Evolutionary conservation across 2,113 vertebrate genomes (phyloP), one percentile per base, ranked within the genome.

Genomic region (Dipodomys ordii): DNA sequence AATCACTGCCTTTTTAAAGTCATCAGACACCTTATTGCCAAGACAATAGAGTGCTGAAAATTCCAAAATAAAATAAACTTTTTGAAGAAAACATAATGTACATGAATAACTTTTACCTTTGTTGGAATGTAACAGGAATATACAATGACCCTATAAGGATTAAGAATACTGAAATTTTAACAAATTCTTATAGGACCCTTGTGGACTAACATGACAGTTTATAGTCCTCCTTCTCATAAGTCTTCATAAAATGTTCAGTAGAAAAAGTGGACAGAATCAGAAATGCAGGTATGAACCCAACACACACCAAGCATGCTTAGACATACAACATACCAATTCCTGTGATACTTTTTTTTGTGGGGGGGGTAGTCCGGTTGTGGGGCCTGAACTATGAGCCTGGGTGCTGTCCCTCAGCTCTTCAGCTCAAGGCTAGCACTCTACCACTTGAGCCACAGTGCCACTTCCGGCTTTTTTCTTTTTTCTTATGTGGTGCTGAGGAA

Each of bases 141-240:
- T 12, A 11, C 49, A 10, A 20, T 23, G 4, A 6, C 13, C 64
- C 83, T 76, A 39, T 72, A 92, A 71, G 3, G 8, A 62, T 64
- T 90, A 87, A 87, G 4, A 81, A 73, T 78, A 67, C 0, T 44
- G 53, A 87, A 92, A 92, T 83, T 71, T 44, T 65, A 60, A 44
- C 18, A 64, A 83, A 79, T 86, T 68, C 8, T 83, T 86, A 44
- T 30, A 67, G 11, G 53, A 7, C 15, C 60, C 32, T 23, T 18
- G 0, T 28, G 46, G 28, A 39, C 18, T 32, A 39, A 9, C 13
- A 1, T 46, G 46, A 49, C 3, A 7, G 27, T 65, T 85, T 23
- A 69, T 49, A 74, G 74, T 67, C 11, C 15, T 60, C 49, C 20
- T 92, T 65, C 35, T 18, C 28, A 67, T 25, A 12, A 4, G 22